phyloP scores from a whole-genome alignment of 1,140 invertebrate genomes.

The Phocides pigmalion region DNA sequence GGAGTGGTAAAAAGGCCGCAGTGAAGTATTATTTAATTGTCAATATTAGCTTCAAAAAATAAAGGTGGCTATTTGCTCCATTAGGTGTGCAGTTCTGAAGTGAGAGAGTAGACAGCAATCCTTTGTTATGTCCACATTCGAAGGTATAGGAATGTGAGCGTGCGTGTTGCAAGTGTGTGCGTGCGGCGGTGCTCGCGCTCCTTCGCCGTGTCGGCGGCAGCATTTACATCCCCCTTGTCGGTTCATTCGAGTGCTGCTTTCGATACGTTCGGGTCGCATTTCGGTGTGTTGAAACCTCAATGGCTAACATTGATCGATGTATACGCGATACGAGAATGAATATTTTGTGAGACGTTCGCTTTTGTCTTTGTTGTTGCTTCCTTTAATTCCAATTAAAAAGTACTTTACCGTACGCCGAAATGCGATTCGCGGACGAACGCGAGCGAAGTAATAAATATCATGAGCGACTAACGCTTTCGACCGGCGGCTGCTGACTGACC shows the following conservation, averaged over 20 bases:
- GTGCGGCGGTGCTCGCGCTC: slow-evolving; percentile 49
- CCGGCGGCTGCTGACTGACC: slow-evolving; percentile 64
- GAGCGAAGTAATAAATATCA: slow-evolving; percentile 49
- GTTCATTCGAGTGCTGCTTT: slow-evolving; percentile 3
- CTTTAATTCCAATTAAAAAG: background rate
- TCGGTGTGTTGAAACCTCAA: too few relatives aligned
- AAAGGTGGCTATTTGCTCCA: slow-evolving; percentile 76
- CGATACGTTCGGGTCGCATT: slow-evolving; percentile 31
- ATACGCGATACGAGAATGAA: too few relatives aligned
- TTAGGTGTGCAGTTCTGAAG: slow-evolving; percentile 82
- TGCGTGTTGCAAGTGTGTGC: slow-evolving; percentile 78
- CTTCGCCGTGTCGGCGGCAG: slow-evolving; percentile 23
- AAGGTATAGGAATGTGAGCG: slow-evolving; percentile 82
- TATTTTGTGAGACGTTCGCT: background rate
- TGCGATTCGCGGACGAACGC: slow-evolving; percentile 41
- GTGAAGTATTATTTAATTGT: slow-evolving; percentile 20
- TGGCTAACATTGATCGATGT: slow-evolving; percentile 6
- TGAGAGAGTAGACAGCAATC: slow-evolving; percentile 81
- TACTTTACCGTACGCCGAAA: background rate
- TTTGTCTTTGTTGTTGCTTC: too few relatives aligned
- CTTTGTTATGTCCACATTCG: slow-evolving; percentile 79
- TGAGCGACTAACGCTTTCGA: slow-evolving; percentile 66
- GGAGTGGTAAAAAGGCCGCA: background rate
- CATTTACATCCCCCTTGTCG: background rate
- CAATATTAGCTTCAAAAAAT: slow-evolving; percentile 36